Evolutionary conservation across 2,888 invertebrate species (phyloP).

Genomic region (Thereva nobilitata): DNA sequence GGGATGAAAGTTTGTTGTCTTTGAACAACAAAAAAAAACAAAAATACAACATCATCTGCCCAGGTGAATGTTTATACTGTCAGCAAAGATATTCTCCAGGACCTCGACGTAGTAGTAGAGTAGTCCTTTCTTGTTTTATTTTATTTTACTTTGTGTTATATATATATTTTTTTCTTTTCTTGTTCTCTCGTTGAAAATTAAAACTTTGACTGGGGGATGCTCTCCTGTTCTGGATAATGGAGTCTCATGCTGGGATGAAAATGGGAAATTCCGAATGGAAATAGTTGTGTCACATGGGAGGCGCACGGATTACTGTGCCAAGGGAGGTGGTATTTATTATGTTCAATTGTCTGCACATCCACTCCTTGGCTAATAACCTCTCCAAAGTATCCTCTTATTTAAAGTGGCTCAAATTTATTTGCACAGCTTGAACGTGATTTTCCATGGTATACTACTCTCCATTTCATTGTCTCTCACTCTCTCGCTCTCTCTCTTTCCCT

Average conservation of each 20-base stretch:
- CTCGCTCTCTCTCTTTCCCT: too few species aligned
- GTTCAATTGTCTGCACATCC: constrained; percentile 27
- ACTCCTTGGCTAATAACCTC: constrained; percentile 11
- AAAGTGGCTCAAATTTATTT: constrained; percentile 9
- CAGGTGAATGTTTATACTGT: constrained; percentile 34
- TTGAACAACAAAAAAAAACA: constrained; percentile 3
- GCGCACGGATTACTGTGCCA: too few species aligned
- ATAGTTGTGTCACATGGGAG: background rate
- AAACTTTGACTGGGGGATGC: constrained; percentile 24
- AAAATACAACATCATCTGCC: constrained; percentile 30
- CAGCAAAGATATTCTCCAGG: constrained; percentile 19
- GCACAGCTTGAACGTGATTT: too few species aligned
- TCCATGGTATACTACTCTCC: too few species aligned
- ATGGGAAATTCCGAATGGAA: constrained; percentile 5
- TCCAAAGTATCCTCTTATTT: constrained; percentile 14
- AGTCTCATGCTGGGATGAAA: background rate
- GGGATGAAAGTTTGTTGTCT: constrained; percentile 27
- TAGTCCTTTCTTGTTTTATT: too few species aligned
- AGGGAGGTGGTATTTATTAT: constrained; percentile 8
- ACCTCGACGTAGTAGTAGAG: too few species aligned
- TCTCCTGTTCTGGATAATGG: background rate
- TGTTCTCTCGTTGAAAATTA: constrained; percentile 25
- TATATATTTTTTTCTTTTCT: background rate
- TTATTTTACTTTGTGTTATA: too few species aligned
- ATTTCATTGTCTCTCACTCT: too few species aligned